Evolutionary conservation across 92 coral and sea anemone genomes (phyloP).

Genomic region (Actinostola sp.): DNA sequence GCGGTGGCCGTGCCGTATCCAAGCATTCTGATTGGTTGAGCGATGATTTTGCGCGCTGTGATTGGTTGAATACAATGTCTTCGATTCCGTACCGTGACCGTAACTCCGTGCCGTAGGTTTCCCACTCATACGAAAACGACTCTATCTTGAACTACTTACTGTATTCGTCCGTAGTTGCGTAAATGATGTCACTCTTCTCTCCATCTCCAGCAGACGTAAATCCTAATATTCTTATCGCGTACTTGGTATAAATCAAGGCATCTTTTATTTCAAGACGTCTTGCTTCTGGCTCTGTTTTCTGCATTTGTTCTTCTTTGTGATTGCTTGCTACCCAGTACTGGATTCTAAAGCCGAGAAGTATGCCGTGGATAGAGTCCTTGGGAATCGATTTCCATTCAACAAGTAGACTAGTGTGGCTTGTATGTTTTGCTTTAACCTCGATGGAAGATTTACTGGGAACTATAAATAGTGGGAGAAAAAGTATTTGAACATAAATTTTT

Average conservation of each 20-base stretch:
- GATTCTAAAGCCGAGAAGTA: constrained; percentile 80
- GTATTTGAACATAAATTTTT: neutral
- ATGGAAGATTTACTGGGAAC: constrained; percentile 84
- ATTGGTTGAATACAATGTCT: no score
- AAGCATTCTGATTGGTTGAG: no score
- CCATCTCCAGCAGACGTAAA: constrained; percentile 87
- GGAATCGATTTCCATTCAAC: constrained; percentile 81
- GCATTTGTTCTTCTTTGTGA: constrained; percentile 50
- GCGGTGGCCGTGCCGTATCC: no score
- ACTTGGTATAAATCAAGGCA: constrained; percentile 81
- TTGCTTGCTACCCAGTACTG: constrained; percentile 58
- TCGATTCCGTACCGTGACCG: no score
- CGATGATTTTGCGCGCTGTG: no score
- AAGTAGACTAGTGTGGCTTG: constrained; percentile 74
- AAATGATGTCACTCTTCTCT: constrained; percentile 42
- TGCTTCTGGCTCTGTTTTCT: constrained; percentile 27
- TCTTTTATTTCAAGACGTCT: constrained; percentile 35
- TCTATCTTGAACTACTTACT: constrained; percentile 79
- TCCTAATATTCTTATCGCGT: constrained; percentile 73
- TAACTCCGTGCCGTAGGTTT: no score
- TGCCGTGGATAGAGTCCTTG: constrained; percentile 68
- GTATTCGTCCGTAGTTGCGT: constrained; percentile 85
- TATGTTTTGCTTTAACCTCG: constrained; percentile 54
- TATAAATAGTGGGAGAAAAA: constrained; percentile 3
- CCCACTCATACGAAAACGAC: no score